phyloP scores from a whole-genome alignment of 2,797 vertebrate species.

The Poecile montanus region DNA sequence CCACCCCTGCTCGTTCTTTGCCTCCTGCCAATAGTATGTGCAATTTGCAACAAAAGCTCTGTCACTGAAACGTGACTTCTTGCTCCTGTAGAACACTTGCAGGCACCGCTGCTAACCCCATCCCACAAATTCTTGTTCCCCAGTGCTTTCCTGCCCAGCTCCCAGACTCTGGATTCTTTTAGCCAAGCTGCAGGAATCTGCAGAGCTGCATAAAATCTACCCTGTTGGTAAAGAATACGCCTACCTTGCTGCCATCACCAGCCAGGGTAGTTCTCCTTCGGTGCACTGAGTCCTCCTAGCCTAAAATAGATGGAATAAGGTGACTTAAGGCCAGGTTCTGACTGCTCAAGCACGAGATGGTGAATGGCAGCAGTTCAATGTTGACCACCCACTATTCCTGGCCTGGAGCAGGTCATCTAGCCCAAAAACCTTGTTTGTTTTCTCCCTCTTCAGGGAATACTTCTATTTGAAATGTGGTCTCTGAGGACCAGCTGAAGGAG shows the following conservation, averaged over 20 bases:
- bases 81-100: neutral
- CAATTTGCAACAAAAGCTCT: slow-evolving; percentile 2
- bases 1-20: neutral
- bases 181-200: neutral
- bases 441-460: neutral
- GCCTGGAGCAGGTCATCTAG: neutral
- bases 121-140: neutral
- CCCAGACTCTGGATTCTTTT: neutral
- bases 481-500: slow-evolving; percentile 7
- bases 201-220: neutral
- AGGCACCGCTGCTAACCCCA: neutral
- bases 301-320: neutral
- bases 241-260: neutral
- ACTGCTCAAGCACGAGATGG: rapidly evolving
- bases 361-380: neutral
- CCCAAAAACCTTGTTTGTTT: neutral
- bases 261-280: neutral
- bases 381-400: neutral
- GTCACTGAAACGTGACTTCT: neutral
- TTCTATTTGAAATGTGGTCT: neutral
- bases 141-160: neutral
- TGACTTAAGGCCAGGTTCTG: neutral
- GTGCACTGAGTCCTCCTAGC: neutral
- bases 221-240: neutral
- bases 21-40: neutral